These are phyloP conservation scores for Myoxocephalus aenaeus DNA, from an alignment of 2,797 vertebrate species.

Conservation along the genomic window DNA sequence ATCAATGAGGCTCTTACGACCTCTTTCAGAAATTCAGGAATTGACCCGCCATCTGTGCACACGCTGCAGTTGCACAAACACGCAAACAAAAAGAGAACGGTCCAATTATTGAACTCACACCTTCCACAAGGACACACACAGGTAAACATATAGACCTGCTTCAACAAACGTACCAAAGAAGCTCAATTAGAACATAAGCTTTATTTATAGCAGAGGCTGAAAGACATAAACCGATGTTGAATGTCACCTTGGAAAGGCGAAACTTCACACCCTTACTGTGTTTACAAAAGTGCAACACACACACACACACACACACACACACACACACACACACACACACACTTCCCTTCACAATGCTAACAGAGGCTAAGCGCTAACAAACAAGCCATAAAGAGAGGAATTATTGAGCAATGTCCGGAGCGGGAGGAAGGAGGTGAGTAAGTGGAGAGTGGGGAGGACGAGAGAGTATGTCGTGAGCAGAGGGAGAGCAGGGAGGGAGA, in stretches of 20 bases:
- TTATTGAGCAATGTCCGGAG: neutral
- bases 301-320: neutral
- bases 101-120: constrained; percentile 46
- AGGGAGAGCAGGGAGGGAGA: constrained; percentile 45
- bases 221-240: constrained; percentile 21
- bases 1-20: constrained; percentile 58
- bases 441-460: constrained; percentile 35
- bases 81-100: constrained; percentile 46
- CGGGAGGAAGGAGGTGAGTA: constrained; percentile 21
- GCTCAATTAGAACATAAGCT: constrained; percentile 14
- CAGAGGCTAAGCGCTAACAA: constrained; percentile 5
- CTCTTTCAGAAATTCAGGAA: constrained; percentile 50
- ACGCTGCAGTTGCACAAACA: constrained; percentile 51
- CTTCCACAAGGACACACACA: constrained; percentile 55
- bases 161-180: constrained; percentile 37
- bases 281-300: constrained; percentile 1
- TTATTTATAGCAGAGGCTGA: constrained; percentile 37
- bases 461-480: constrained; percentile 40
- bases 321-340: too few relatives aligned
- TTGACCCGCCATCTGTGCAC: constrained; percentile 47
- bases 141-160: constrained; percentile 52
- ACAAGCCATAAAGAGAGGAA: neutral
- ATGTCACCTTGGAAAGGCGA: constrained; percentile 51
- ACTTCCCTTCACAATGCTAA: neutral
- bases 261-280: constrained; percentile 17